Base-by-base conservation (phyloP, 2,113 vertebrate genomes). In the Bos javanicus region DNA sequence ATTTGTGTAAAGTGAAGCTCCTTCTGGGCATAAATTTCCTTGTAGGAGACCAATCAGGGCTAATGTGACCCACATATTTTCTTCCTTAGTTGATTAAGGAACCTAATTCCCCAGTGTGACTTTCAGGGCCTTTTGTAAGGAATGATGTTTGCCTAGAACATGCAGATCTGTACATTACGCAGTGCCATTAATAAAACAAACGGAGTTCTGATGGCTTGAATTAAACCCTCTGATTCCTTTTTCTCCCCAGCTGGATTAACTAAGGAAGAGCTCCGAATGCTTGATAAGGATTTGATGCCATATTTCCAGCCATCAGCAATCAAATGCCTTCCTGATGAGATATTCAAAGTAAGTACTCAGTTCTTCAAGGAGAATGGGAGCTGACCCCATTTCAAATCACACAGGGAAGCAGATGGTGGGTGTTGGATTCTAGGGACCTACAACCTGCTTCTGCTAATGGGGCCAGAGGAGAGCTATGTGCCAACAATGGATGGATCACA, bases 231-330 rank as follows among this genome's bases (percentile, higher is more conserved):
- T 57, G 57, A 80, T 95, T 97, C 0, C 89, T 97, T 86, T 67
- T 0, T 25, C 92, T 95, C 93, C 94, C 91, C 96, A 99, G 99
- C 99, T 98, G 99, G 99, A 83, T 98, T 99, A 98, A 98, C 97
- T 87, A 97, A 98, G 83, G 98, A 98, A 81, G 99, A 99, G 97
- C 98, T 99, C 80, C 99, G 90, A 96, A 94, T 87, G 50, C 96
- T 99, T 9, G 60, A 98, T 97, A 97, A 98, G 94, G 98, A 98
- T 71, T 91, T 99, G 97, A 99, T 99, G 99, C 98, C 98, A 0
- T 99, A 99, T 97, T 99, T 99, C 96, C 99, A 99, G 59, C 99
- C 99, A 57, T 96, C 71, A 92, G 99, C 99, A 96, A 93, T 99
- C 96, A 98, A 97, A 95, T 33, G 30, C 36, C 98, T 99, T 94